Percentiles rank a stretch among this genome's conserved stretches.
phyloP scores from a whole-genome alignment of 2,797 vertebrate genomes.

The Myotis daubentonii region DNA sequence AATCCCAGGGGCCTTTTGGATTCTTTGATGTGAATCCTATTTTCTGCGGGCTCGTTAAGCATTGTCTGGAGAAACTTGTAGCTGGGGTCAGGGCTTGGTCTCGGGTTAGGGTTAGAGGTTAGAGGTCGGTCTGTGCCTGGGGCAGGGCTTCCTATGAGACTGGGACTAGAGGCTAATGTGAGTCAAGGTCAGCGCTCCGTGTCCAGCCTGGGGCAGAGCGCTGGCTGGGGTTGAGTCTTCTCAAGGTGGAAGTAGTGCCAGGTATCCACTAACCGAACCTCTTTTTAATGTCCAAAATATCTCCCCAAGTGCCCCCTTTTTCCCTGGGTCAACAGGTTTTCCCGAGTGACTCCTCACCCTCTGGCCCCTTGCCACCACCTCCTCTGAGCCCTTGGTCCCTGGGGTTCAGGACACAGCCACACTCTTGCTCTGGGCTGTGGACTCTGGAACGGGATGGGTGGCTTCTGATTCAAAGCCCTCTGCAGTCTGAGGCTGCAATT shows the following conservation, averaged over 20 bases:
- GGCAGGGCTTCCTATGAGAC: neutral
- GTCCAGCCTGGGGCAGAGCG: neutral
- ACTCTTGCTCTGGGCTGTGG: neutral
- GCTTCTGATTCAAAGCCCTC: neutral
- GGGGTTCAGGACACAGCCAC: neutral
- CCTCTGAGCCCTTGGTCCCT: neutral
- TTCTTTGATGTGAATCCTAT: neutral
- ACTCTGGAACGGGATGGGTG: neutral
- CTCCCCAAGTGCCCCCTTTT: neutral
- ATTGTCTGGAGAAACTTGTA: neutral
- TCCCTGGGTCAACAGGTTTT: neutral
- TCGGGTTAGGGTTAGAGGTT: neutral
- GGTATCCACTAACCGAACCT: neutral
- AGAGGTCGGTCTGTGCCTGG: neutral
- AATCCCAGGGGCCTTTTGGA: neutral
- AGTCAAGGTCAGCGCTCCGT: neutral
- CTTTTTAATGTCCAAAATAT: neutral
- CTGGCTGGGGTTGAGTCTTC: neutral
- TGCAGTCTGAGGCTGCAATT: neutral
- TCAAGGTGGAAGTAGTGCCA: neutral
- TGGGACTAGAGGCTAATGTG: neutral
- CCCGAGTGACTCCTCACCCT: neutral
- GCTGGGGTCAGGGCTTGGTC: neutral
- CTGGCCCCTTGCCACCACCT: fast-evolving
- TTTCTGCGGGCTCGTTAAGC: neutral